phyloP scores from a whole-genome alignment of 2,113 vertebrate species.

The Leptodactylus fuscus region DNA sequence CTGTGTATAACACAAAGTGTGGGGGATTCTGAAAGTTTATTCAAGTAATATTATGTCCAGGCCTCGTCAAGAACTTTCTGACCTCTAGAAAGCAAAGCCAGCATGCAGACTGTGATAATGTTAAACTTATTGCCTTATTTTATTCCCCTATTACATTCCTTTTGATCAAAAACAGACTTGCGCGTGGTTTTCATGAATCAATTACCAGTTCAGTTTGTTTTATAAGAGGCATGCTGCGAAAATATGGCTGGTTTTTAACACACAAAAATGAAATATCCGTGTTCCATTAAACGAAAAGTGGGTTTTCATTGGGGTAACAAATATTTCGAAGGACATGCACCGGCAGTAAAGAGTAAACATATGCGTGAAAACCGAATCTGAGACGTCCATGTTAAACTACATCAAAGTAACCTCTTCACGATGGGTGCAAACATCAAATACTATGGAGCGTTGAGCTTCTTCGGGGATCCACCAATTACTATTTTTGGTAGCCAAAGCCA shows the following conservation, averaged over 20 bases:
- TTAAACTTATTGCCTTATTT: constrained; percentile 45
- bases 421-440: background rate
- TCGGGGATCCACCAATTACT: background rate
- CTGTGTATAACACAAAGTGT: constrained; percentile 26
- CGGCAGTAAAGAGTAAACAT: background rate
- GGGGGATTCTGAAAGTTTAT: constrained; percentile 22
- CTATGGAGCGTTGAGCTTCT: background rate
- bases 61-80: constrained; percentile 33
- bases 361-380: background rate
- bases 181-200: constrained; percentile 51
- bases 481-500: background rate
- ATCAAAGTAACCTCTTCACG: background rate
- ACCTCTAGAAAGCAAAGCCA: constrained; percentile 23
- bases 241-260: constrained; percentile 37
- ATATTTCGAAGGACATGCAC: background rate
- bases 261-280: constrained; percentile 36
- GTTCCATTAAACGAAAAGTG: constrained; percentile 16
- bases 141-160: constrained; percentile 47
- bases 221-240: constrained; percentile 38
- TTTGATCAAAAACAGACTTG: constrained; percentile 48
- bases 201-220: constrained; percentile 45
- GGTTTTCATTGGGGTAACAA: background rate
- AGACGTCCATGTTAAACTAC: no score
- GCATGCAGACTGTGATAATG: constrained; percentile 37
- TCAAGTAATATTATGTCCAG: constrained; percentile 40